Evolutionary conservation across 2,888 invertebrate species (phyloP), one percentile per base, ranked within the genome.

Genomic region (Drosophila neonasuta): DNA sequence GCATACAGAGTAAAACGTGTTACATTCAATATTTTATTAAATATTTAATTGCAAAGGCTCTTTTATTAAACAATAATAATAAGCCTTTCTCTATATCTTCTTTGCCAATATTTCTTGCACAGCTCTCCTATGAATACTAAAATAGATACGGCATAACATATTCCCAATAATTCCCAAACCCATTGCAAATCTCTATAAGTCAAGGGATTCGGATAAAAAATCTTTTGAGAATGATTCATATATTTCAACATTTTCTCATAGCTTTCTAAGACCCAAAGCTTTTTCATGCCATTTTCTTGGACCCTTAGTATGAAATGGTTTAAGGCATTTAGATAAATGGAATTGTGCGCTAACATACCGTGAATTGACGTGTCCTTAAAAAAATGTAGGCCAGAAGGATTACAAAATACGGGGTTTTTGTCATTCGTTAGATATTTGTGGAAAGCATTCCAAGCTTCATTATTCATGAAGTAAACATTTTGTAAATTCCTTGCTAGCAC

Each of bases 141-240:
- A 11, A 11, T 13, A 1, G 32, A 41, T 34, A 10, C 6, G 0
- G 11, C 10, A 5, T 50, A 50, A 9, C 32, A 42, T 11, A 34
- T 6, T 8, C 32, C 32, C 8, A 58, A 20, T 10, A 58, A 7
- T 32, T 58, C 17, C 41, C 48, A 49, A 30, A 42, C 8, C 49
- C 57, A 58, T 2, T 13, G 3, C 7, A 58, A 49, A 20, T 58
- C 41, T 0, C 10, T 15, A 2, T 30, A 17, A 3, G 15, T 2
- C 1, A 58, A 20, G 0, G 49, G 30, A n/a, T n/a, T 20, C 20
- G 9, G 17, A 34, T 52, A 6, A 6, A 15, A 3, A 24, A 29
- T 7, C 9, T 17, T 5, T 15, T 13, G 13, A 29, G n/a, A 29
- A 10, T 3, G 44, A 34, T 44, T 17, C 10, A 0, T 1, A 8